Conservation (phyloP, 2,797 vertebrate species). For the Sternotherus odoratus region DNA sequence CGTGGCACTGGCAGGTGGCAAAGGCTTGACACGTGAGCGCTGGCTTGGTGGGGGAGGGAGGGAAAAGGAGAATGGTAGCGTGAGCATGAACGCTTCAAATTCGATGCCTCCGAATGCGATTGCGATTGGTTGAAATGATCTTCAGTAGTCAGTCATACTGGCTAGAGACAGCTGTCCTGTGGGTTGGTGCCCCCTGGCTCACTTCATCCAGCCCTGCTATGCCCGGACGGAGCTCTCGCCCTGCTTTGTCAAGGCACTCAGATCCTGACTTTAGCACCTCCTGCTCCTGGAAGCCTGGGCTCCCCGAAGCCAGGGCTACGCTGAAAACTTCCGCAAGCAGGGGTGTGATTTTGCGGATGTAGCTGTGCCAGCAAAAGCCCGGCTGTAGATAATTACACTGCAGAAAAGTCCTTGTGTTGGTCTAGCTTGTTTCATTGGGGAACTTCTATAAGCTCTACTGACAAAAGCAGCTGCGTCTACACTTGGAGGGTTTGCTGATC, state of each 20-base stretch:
- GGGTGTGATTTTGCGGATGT: not conserved
- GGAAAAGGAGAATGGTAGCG: not conserved
- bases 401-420: no score
- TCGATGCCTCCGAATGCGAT: not conserved
- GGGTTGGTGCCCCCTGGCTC: conserved; percentile 19
- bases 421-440: no score
- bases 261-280: conserved; percentile 64
- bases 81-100: conserved; percentile 18
- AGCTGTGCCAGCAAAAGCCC: not conserved
- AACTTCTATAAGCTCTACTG: no score
- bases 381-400: not conserved
- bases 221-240: no score
- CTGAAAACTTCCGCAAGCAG: not conserved
- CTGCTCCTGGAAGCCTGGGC: conserved; percentile 63
- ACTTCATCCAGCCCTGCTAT: not conserved
- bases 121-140: conserved; percentile 29
- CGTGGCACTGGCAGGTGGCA: not conserved
- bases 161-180: conserved; percentile 31
- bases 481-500: no score
- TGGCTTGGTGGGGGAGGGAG: not conserved
- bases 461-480: not conserved
- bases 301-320: not conserved
- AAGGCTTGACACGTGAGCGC: conserved; percentile 36
- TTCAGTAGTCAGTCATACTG: not conserved
- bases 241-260: not conserved